Evolutionary conservation across 2,797 vertebrate species (phyloP), one percentile per base, ranked within the genome.

Genomic region (Takifugu rubripes): DNA sequence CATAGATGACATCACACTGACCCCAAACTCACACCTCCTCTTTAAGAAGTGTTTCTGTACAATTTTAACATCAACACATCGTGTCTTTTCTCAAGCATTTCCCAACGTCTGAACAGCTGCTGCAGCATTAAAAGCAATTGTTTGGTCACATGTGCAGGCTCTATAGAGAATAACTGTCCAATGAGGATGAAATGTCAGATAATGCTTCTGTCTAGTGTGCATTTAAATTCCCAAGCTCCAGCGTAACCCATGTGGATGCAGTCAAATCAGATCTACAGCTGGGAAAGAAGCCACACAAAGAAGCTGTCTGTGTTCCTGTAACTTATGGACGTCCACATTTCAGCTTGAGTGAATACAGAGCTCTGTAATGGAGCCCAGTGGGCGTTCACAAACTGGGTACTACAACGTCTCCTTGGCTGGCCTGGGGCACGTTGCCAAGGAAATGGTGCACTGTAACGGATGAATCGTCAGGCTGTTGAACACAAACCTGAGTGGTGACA

Each of bases 321-420:
- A 78, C 72, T 72, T 83, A 81, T 65, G 77, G 73, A 77, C 73
- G 72, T 77, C 75, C 57, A 21, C 55, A 77, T 74, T 65, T 66
- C 46, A 21, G 64, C 48, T 59, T 59, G 3, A 59, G 59, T 86
- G 74, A 86, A 87, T 79, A 74, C 59, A 3, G 49, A 31, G 54
- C 68, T 81, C 76, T 83, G 79, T 87, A 65, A 68, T 54, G 56
- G 77, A 78, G 64, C 72, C 59, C 25, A 44, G 74, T 81, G 72
- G 74, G 79, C 55, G 68, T 68, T 46, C 49, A 72, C 78, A 47
- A 42, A 61, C 73, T 24, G 70, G 64, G 59, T 49, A 54, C 67
- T 54, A 61, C 66, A 51, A 66, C 44, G 62, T 69, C 65, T 70
- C 68, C 66, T 61, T 58, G 59, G 69, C 48, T 66, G 74, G 60